Evolutionary conservation across 1,140 invertebrate species (phyloP).

Genomic region (Heliconius hewitsoni): DNA sequence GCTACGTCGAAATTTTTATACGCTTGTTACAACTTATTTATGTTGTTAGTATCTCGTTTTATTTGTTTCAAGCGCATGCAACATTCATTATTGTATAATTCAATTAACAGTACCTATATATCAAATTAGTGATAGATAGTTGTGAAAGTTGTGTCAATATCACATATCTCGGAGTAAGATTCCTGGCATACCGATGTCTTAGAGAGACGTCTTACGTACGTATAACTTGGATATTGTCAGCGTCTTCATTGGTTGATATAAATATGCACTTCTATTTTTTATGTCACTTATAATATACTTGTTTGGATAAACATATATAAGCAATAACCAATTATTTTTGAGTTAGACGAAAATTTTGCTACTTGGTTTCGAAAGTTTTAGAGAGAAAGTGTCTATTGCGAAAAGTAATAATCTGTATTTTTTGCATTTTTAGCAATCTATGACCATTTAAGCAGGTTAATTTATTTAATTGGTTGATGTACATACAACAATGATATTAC

Average conservation of each 20-base stretch:
- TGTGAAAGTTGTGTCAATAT: slow-evolving; percentile 18
- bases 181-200: slow-evolving; percentile 4
- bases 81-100: not conserved
- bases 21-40: too few relatives aligned
- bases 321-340: too few relatives aligned
- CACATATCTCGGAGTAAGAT: not conserved
- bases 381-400: too few relatives aligned
- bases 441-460: too few relatives aligned
- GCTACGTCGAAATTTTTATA: too few relatives aligned
- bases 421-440: too few relatives aligned
- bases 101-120: not conserved
- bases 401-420: too few relatives aligned
- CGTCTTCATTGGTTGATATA: not conserved
- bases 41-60: too few relatives aligned
- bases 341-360: too few relatives aligned
- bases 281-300: not conserved
- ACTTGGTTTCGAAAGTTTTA: too few relatives aligned
- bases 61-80: not conserved
- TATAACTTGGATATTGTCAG: not conserved
- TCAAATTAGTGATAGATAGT: slow-evolving; percentile 8
- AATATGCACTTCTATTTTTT: not conserved
- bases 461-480: not conserved
- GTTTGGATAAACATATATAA: too few relatives aligned
- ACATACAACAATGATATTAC: too few relatives aligned
- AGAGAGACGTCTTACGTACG: not conserved